Base-by-base conservation (phyloP, 2,113 vertebrate genomes). In the Dromiciops gliroides region DNA sequence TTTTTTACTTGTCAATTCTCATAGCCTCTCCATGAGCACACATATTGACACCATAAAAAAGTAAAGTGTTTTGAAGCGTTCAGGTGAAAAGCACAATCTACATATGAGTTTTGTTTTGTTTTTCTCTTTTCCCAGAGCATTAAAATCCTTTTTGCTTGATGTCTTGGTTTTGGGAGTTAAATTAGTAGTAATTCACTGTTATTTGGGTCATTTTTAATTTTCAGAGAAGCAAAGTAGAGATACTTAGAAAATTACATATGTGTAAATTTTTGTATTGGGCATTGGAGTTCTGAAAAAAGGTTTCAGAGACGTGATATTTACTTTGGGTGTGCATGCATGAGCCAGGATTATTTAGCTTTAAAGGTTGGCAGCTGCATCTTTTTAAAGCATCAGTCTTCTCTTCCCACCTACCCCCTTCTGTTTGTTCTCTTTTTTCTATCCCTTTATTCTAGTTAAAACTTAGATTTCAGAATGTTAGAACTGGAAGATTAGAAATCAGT, bases 281-380 rank as follows among this genome's bases (percentile, higher is more conserved):
- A 92, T 14, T 51, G 25, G 37, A 89, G 92, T 47, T 23, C 44
- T 92, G 51, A 93, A 51, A 28, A 83, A 49, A 90, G 90, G 60
- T 53, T 94, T 94, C 19, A 94, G 89, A 93, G 75, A 89, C 95
- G 16, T 28, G 91, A 1, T 28, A 16, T 48, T 83, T 83, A 83
- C 89, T 50, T 50, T 96, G 89, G 5, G 96, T 97, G 97, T 97
- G 91, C 96, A 97, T 94, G 37, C 95, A 95, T 96, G 97, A 24
- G 94, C 94, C 96, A 96, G 97, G 97, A 96, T 96, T 97, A 96
- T 95, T 96, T 92, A 95, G 94, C 53, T 94, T 88, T n/a, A 28
- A 94, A 89, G 1, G 50, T 95, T 53, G 83, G 14, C 90, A 95
- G 96, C 96, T 97, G 67, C 8, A 92, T 96, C 48, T 95, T 95